Conservation (phyloP, 2,113 vertebrate genomes). For the Otolemur garnettii region DNA sequence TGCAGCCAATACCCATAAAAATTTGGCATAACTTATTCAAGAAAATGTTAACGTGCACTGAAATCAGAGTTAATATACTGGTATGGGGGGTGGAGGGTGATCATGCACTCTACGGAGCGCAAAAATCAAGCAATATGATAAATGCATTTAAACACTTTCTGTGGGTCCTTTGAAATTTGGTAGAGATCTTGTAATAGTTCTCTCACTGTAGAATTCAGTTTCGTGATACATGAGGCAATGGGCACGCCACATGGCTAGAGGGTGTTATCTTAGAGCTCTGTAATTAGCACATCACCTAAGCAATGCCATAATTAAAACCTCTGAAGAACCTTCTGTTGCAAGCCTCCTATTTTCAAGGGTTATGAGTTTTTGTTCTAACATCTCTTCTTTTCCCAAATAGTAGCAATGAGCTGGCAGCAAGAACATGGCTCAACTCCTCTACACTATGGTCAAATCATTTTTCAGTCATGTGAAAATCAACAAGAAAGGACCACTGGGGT, state of each 20-base stretch:
- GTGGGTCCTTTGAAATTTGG: not conserved
- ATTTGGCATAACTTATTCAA: constrained; percentile 63
- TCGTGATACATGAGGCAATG: not conserved
- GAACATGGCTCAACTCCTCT: not conserved
- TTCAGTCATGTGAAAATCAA: constrained; percentile 75
- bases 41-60: constrained; percentile 16
- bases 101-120: not conserved
- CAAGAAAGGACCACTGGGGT: constrained; percentile 58
- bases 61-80: constrained; percentile 52
- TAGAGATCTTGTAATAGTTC: not conserved
- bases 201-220: not conserved
- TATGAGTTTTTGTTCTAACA: not conserved
- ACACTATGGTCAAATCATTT: constrained; percentile 47
- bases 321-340: not conserved
- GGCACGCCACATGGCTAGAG: not conserved
- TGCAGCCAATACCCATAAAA: constrained; percentile 62
- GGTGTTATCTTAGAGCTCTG: not conserved
- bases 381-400: constrained; percentile 39
- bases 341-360: not conserved
- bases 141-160: not conserved
- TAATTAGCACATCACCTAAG: constrained; percentile 5
- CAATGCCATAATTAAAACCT: not conserved
- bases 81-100: too few species aligned
- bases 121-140: constrained; percentile 12
- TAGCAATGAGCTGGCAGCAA: not conserved